A percentile compares a stretch with the other conserved stretches of the same genome.
phyloP scores from a whole-genome alignment of 2,797 vertebrate genomes.

The Setipinna tenuifilis region DNA sequence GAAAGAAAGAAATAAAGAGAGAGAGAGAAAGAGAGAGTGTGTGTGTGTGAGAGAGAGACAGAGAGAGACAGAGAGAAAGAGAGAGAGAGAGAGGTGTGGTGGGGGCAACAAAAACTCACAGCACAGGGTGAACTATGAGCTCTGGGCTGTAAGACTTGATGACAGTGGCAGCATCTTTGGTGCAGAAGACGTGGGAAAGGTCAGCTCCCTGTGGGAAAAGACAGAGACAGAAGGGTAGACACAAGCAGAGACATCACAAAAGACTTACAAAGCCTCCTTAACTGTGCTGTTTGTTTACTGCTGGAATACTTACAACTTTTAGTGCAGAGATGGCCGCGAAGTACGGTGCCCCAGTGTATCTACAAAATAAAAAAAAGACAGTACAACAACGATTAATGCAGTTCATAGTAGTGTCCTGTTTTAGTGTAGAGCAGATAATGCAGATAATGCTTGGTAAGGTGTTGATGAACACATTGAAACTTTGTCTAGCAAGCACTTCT shows the following conservation, averaged over 20 bases:
- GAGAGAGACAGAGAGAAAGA: no score
- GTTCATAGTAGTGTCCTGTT: neutral
- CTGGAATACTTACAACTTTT: slow-evolving; percentile 86
- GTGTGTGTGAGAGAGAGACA: no score
- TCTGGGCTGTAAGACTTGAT: slow-evolving; percentile 98
- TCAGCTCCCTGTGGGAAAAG: slow-evolving; percentile 86
- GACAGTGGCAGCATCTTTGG: slow-evolving; percentile 92
- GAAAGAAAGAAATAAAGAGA: no score
- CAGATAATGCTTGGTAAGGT: neutral
- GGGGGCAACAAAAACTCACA: slow-evolving; percentile 92
- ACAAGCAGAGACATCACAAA: neutral
- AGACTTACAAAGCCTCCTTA: neutral
- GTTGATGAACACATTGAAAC: neutral
- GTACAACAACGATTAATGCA: neutral
- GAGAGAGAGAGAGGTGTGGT: neutral
- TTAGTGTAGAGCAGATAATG: neutral
- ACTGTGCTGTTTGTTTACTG: neutral
- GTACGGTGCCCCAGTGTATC: slow-evolving; percentile 96
- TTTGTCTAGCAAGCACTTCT: neutral
- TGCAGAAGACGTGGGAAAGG: slow-evolving; percentile 95
- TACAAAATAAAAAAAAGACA: slow-evolving; percentile 56
- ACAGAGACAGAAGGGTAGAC: neutral
- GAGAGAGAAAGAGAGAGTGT: neutral
- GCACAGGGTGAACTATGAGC: slow-evolving; percentile 95
- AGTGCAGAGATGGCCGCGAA: slow-evolving; percentile 96